phyloP scores from a whole-genome alignment of 1,140 invertebrate genomes.

The Ridgeia piscesae region DNA sequence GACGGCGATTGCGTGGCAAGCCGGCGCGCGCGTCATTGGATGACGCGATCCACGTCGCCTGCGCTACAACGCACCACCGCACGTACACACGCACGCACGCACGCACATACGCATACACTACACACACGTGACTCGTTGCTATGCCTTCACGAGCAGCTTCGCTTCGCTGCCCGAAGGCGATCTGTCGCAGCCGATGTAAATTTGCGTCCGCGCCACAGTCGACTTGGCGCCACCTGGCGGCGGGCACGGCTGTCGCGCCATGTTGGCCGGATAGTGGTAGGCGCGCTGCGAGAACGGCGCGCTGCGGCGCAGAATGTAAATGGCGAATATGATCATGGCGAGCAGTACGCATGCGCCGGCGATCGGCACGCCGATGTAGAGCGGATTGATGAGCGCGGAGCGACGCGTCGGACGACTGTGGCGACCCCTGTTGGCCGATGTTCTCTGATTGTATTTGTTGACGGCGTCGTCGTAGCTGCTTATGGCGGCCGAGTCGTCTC shows the following conservation, averaged over 20 bases:
- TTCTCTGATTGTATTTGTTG: slow-evolving; percentile 25
- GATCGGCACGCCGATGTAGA: slow-evolving; percentile 53
- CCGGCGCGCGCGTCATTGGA: neutral
- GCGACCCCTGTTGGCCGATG: neutral
- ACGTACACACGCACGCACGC: neutral
- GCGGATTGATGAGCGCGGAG: slow-evolving; percentile 43
- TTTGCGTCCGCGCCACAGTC: neutral
- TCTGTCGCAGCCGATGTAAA: neutral
- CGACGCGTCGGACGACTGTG: neutral
- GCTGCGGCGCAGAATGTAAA: slow-evolving; percentile 48
- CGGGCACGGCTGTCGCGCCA: slow-evolving; percentile 8
- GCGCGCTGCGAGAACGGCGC: slow-evolving; percentile 38
- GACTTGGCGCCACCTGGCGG: neutral
- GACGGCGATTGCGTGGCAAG: neutral
- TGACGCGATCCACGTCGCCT: neutral
- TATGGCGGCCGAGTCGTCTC: neutral
- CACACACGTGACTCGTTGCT: slow-evolving; percentile 1
- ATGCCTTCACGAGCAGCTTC: slow-evolving; percentile 11
- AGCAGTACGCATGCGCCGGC: slow-evolving; percentile 51
- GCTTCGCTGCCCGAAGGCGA: neutral
- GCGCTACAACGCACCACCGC: neutral
- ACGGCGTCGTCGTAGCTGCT: neutral
- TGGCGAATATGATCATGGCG: slow-evolving; percentile 51
- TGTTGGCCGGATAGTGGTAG: slow-evolving; percentile 32
- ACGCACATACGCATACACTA: neutral